A percentile compares a stretch with the other conserved stretches of the same genome.
Conservation (phyloP, 1,140 invertebrate species). For the Drosophila setifemur region DNA sequence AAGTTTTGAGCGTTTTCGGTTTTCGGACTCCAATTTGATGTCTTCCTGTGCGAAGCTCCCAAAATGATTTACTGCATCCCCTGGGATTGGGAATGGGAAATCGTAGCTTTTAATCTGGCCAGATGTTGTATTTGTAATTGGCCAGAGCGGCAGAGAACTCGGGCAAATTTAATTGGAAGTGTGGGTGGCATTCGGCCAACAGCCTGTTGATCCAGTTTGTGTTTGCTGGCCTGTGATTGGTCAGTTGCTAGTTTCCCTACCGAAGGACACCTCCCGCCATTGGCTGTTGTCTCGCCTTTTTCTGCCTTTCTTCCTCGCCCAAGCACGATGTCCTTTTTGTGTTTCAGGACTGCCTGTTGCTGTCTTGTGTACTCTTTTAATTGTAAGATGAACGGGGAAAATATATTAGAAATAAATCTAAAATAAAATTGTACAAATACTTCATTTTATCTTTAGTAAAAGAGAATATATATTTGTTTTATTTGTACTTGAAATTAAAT, state of each 20-base stretch:
- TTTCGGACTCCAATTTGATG: too few relatives aligned
- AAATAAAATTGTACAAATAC: not conserved
- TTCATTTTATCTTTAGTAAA: not conserved
- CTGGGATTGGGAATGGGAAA: conserved; percentile 6
- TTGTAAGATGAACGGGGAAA: too few relatives aligned
- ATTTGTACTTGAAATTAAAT: too few relatives aligned
- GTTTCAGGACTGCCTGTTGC: conserved; percentile 49
- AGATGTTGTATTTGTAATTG: conserved; percentile 12
- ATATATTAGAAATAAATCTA: not conserved
- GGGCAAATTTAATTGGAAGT: conserved; percentile 9
- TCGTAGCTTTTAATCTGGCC: conserved; percentile 12
- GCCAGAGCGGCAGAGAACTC: conserved; percentile 1
- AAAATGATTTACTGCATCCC: not conserved
- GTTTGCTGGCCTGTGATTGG: conserved; percentile 43
- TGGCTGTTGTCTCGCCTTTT: conserved; percentile 34
- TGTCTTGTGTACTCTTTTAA: conserved; percentile 18
- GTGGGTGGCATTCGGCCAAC: not conserved
- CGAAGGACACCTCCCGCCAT: conserved; percentile 32
- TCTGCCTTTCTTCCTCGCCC: not conserved
- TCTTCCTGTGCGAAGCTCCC: conserved; percentile 30
- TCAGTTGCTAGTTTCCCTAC: conserved; percentile 3
- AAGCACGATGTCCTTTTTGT: conserved; percentile 20
- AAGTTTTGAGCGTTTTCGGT: conserved; percentile 27
- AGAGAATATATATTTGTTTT: too few relatives aligned
- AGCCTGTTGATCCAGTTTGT: conserved; percentile 63